Conservation (phyloP, 2,888 invertebrate species). For the Pandemis cinnamomeana region DNA sequence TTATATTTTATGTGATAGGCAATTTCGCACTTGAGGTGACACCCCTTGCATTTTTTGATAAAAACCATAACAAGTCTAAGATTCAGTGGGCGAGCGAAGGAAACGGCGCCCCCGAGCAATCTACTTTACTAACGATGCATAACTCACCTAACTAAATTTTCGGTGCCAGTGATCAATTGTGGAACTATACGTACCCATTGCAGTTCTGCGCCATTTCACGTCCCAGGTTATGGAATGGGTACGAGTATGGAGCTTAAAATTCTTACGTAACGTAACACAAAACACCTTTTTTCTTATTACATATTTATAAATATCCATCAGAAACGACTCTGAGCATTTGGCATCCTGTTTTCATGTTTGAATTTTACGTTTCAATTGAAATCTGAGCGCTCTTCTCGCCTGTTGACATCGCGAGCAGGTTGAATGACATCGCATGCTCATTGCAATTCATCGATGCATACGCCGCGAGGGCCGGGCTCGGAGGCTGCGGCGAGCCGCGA, state of each 20-base stretch:
- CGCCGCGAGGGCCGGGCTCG: constrained; percentile 11
- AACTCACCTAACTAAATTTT: constrained; percentile 9
- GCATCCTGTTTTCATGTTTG: neutral
- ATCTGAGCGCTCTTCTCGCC: constrained; percentile 6
- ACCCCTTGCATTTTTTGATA: constrained; percentile 38
- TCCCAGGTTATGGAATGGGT: neutral
- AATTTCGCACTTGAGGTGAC: constrained; percentile 41
- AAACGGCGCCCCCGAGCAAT: neutral
- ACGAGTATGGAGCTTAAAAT: neutral
- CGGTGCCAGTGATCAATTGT: neutral
- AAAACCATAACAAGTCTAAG: constrained; percentile 40
- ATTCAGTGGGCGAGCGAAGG: constrained; percentile 15
- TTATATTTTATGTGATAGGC: constrained; percentile 39
- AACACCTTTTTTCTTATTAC: neutral
- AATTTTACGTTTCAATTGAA: neutral
- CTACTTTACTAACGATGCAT: constrained; percentile 8
- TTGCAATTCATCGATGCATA: constrained; percentile 30
- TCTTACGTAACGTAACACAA: neutral
- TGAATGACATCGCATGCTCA: constrained; percentile 34
- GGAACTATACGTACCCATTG: neutral
- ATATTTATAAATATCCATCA: neutral
- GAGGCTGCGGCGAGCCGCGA: constrained; percentile 37
- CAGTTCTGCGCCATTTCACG: neutral
- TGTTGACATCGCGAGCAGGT: constrained; percentile 22
- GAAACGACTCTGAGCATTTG: neutral